These are phyloP conservation scores for Pelodiscus sinensis DNA, from an alignment of 2,113 vertebrate genomes.

Conservation along the genomic window DNA sequence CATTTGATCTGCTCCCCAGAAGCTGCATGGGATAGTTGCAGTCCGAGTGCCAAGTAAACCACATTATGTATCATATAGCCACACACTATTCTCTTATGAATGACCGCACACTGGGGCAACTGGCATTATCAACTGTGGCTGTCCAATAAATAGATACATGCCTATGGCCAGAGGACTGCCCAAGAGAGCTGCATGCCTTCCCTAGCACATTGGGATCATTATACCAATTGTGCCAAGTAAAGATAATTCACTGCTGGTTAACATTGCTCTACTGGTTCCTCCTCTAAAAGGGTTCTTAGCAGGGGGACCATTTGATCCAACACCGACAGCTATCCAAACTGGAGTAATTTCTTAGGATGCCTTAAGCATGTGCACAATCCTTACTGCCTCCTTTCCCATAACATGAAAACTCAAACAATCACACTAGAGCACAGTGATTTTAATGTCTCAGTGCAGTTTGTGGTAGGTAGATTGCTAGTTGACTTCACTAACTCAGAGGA, in stretches of 20 bases:
- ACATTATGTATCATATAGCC: neutral
- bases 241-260: neutral
- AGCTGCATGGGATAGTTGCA: neutral
- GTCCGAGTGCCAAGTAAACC: neutral
- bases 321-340: neutral
- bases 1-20: neutral
- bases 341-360: neutral
- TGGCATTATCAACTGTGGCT: neutral
- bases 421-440: neutral
- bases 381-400: neutral
- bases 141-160: neutral
- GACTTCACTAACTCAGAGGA: neutral
- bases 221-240: neutral
- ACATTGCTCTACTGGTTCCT: neutral
- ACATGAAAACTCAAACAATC: neutral
- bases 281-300: neutral
- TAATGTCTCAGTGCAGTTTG: neutral
- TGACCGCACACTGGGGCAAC: neutral
- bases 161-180: neutral
- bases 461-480: neutral
- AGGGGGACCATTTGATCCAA: fast-evolving
- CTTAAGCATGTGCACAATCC: neutral
- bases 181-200: neutral
- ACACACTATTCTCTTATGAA: neutral
- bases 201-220: neutral